phyloP scores from a whole-genome alignment of 2,888 invertebrate genomes.

The Thecophora atra region DNA sequence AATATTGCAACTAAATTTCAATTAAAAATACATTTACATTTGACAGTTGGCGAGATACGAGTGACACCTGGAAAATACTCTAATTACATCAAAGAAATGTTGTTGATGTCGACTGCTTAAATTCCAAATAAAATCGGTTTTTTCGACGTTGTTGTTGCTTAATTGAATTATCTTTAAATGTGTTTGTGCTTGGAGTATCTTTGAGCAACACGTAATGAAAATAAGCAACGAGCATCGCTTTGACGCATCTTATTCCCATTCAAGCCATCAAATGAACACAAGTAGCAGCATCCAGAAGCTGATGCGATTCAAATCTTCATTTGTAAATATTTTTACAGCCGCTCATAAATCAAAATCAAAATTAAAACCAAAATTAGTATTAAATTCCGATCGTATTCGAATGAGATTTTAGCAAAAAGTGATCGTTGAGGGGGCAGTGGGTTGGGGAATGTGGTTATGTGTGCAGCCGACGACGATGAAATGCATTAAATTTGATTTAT shows the following conservation, averaged over 20 bases:
- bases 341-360: conserved; percentile 38
- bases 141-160: conserved; percentile 21
- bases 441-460: neutral
- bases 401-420: neutral
- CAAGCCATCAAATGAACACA: too few species aligned
- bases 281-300: neutral
- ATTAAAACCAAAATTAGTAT: conserved; percentile 11
- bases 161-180: conserved; percentile 36
- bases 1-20: neutral
- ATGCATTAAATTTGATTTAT: conserved; percentile 43
- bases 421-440: too few species aligned
- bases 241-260: neutral
- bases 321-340: conserved; percentile 33
- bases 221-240: conserved; percentile 1
- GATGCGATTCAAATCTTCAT: conserved; percentile 16
- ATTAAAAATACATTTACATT: neutral
- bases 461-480: neutral
- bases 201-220: neutral
- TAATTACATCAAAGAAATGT: too few species aligned
- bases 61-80: neutral
- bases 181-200: conserved; percentile 6
- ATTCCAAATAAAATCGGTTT: neutral
- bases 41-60: neutral
- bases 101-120: too few species aligned
- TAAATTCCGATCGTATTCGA: neutral